Base-by-base conservation (phyloP, 1,140 invertebrate genomes). In the Apocrypta bakeri region DNA sequence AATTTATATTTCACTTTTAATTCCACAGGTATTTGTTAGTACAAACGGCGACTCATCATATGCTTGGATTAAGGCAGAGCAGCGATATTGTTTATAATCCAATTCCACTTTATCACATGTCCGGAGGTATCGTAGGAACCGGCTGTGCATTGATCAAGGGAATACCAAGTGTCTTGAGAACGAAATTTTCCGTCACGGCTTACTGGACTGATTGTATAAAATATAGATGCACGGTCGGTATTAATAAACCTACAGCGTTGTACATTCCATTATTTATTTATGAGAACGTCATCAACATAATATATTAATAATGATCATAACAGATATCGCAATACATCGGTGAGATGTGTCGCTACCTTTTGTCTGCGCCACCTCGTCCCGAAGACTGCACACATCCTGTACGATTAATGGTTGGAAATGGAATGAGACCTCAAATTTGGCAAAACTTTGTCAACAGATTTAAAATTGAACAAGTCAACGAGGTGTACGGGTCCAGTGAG, bases 401-500 rank as follows among this genome's bases (percentile, higher is more conserved):
- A 2, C 88, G 91, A 85, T 76, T 91, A 14, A 92, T 93, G 91
- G 87, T 93, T 73, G 92, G 92, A 0, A 92, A 92, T 81, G 92
- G 92, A 40, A 91, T 93, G 89, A 88, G 89, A 72, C 87, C 91
- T 1, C 89, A 90, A 76, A 90, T 93, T 78, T 93, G 92, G 92
- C 63, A 86, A 71, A 87, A 88, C 31, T 93, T 93, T 81, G 90
- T 92, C 2, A 90, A 94, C 63, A 90, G 96, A 48, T 96, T 96
- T 88, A 92, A 94, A 37, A 93, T 96, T 14, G 89, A 93, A 81
- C 89, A 92, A 40, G 93, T 96, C 79, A 93, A 92, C 33, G 96
- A 96, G 89, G 93, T 96, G 77, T 96, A 96, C 87, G 96, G 95
- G 9, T 95, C 96, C 0, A 96, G 96, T 37, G 96, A 96, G 90